These are phyloP conservation scores for Dolichomitus sp. DNA, from an alignment of 2,888 invertebrate genomes.

Conservation along the genomic window DNA sequence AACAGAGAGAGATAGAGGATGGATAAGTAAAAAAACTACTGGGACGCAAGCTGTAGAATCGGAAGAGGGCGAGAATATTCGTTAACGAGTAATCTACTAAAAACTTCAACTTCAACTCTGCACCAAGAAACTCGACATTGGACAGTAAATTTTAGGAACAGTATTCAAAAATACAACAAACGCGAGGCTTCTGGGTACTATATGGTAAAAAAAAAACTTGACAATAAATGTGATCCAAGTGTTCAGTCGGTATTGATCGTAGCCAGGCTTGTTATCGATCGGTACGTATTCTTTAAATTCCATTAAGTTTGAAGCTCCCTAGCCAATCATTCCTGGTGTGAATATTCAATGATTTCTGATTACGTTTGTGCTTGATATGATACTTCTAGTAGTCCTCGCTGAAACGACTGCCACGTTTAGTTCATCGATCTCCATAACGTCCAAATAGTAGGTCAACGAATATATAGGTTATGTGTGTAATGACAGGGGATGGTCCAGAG, in stretches of 20 bases:
- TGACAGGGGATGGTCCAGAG: background rate
- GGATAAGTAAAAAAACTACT: constrained; percentile 3
- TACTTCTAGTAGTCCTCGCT: background rate
- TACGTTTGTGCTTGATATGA: background rate
- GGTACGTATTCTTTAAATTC: too few species aligned
- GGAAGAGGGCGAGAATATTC: constrained; percentile 38
- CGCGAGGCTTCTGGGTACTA: too few species aligned
- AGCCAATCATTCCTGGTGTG: too few species aligned
- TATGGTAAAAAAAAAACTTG: background rate
- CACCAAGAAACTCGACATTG: constrained; percentile 29
- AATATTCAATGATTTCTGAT: too few species aligned
- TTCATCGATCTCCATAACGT: constrained; percentile 26
- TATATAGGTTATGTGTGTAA: constrained; percentile 16
- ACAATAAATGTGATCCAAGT: background rate
- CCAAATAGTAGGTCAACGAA: constrained; percentile 10
- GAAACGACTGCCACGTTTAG: too few species aligned
- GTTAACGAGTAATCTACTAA: constrained; percentile 41
- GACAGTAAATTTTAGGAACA: constrained; percentile 18
- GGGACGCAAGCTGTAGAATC: background rate
- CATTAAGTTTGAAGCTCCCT: too few species aligned
- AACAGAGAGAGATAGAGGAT: background rate
- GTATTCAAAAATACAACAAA: background rate
- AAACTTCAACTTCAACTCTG: constrained; percentile 23
- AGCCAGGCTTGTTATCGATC: background rate
- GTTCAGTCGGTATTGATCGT: background rate